phyloP scores from a whole-genome alignment of 2,888 invertebrate genomes.

The Homarus gammarus region DNA sequence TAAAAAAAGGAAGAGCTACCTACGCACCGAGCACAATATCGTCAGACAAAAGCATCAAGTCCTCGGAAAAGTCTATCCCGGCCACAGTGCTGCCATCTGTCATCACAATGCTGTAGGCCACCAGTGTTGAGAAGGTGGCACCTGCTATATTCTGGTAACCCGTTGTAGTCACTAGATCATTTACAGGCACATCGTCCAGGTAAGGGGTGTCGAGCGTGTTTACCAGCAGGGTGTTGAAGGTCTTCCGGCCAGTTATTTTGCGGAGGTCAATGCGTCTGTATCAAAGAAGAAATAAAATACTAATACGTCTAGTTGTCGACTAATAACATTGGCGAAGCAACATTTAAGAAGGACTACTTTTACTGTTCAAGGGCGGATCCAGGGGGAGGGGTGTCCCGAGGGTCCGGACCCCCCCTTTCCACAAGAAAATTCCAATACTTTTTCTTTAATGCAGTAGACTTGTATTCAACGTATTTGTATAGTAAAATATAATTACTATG shows the following conservation, averaged over 20 bases:
- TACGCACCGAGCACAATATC: neutral
- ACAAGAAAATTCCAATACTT: too few relatives aligned
- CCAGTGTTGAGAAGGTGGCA: neutral
- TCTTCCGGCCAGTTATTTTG: slow-evolving; percentile 1
- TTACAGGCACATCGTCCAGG: neutral
- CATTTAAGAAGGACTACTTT: too few relatives aligned
- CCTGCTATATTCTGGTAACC: neutral
- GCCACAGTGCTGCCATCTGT: neutral
- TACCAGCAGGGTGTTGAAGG: neutral
- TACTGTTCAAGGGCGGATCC: too few relatives aligned
- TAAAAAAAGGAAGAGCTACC: neutral
- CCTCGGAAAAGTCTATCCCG: neutral
- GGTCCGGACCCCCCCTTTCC: too few relatives aligned
- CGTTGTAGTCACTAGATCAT: neutral
- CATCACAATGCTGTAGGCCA: neutral
- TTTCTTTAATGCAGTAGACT: too few relatives aligned
- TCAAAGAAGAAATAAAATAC: neutral
- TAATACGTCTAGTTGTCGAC: too few relatives aligned
- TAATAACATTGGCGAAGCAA: too few relatives aligned
- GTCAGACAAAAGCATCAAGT: neutral
- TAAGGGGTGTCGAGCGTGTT: neutral
- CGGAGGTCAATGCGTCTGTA: neutral
- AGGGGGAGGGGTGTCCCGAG: too few relatives aligned
- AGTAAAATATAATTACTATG: too few relatives aligned
- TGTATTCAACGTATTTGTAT: too few relatives aligned